Evolutionary conservation across 2,113 vertebrate genomes (phyloP).

Genomic region (Anolis carolinensis): DNA sequence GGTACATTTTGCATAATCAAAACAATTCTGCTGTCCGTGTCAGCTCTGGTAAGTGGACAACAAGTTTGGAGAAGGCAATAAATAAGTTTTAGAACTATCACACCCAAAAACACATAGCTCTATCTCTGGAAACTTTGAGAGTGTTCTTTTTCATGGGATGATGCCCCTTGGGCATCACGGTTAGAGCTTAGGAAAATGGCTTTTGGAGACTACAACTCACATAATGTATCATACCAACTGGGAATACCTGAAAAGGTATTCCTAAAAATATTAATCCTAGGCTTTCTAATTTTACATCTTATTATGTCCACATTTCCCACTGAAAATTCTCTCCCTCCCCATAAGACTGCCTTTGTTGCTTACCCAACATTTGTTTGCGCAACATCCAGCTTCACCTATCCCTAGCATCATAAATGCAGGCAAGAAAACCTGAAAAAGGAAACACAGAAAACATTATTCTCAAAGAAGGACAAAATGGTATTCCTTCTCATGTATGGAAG

Average conservation of each 20-base stretch:
- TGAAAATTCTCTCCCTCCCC: background rate
- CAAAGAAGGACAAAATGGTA: background rate
- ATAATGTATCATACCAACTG: too few species aligned
- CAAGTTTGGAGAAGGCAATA: too few species aligned
- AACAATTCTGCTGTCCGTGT: too few species aligned
- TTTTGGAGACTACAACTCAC: too few species aligned
- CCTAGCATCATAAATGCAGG: slow-evolving; percentile 71
- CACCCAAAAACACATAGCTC: background rate
- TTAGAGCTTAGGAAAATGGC: too few species aligned
- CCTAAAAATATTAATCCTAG: too few species aligned
- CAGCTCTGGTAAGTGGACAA: too few species aligned
- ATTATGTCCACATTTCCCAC: slow-evolving; percentile 46
- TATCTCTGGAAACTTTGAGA: background rate
- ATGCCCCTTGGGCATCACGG: slow-evolving; percentile 8
- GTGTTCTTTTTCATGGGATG: background rate
- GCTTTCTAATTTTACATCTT: background rate
- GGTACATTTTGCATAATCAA: too few species aligned
- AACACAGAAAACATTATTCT: slow-evolving; percentile 26
- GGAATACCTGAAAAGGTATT: too few species aligned
- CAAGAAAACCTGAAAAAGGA: slow-evolving; percentile 63
- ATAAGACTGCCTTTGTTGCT: slow-evolving; percentile 46
- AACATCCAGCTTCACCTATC: slow-evolving; percentile 67
- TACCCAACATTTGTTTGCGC: slow-evolving; percentile 72
- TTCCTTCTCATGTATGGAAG: background rate
- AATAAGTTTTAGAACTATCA: too few species aligned